Conservation (phyloP, 2,888 invertebrate species). For the Listrodromus nycthemerus region DNA sequence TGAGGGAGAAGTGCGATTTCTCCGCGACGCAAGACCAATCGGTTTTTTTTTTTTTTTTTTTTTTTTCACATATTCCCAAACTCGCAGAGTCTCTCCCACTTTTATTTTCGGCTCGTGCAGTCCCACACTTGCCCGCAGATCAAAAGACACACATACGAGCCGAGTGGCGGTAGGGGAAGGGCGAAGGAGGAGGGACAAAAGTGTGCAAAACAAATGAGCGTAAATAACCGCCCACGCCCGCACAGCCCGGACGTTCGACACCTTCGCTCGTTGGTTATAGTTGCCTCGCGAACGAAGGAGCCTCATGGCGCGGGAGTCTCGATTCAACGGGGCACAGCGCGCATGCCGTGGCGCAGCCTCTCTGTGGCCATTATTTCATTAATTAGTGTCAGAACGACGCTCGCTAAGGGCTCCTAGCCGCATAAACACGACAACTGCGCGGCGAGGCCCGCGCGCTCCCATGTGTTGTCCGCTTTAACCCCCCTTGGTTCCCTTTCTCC, state of each 20-base stretch:
- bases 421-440: slow-evolving; percentile 76
- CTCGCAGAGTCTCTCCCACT: not conserved
- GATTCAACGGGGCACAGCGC: slow-evolving; percentile 41
- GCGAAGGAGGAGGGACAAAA: slow-evolving; percentile 69
- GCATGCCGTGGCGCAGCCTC: slow-evolving; percentile 21
- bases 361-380: slow-evolving; percentile 79
- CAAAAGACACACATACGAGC: not conserved
- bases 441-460: slow-evolving; percentile 52
- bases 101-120: not conserved
- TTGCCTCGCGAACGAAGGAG: slow-evolving; percentile 40
- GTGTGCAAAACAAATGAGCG: slow-evolving; percentile 79
- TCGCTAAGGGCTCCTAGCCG: slow-evolving; percentile 71
- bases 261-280: slow-evolving; percentile 69
- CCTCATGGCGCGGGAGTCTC: slow-evolving; percentile 66
- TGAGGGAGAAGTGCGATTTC: slow-evolving; percentile 67
- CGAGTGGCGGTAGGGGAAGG: not conserved
- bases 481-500: slow-evolving; percentile 32
- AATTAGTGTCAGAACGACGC: slow-evolving; percentile 78
- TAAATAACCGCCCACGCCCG: slow-evolving; percentile 81
- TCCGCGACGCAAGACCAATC: slow-evolving; percentile 22
- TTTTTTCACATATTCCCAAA: slow-evolving; percentile 25
- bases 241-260: slow-evolving; percentile 77
- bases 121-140: slow-evolving; percentile 9
- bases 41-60: slow-evolving; percentile 32
- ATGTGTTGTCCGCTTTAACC: slow-evolving; percentile 36